Base-by-base conservation (phyloP, 2,888 invertebrate species). In the Netelia melanura region DNA sequence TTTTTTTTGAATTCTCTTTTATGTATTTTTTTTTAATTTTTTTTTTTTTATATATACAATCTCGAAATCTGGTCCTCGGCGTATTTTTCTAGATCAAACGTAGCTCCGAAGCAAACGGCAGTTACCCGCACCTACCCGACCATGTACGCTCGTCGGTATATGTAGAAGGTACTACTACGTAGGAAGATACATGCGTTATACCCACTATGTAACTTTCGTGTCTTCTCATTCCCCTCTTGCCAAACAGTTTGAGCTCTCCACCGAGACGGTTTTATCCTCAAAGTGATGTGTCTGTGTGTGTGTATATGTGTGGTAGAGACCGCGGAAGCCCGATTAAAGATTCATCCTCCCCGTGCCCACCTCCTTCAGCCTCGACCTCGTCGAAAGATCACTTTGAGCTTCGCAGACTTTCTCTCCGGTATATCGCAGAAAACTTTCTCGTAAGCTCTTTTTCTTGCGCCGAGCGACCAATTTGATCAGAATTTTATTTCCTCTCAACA, bases 381-480 rank as follows among this genome's bases (percentile, higher is more conserved):
- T n/a, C 17, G 43, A 58, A 72, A 56, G 25, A n/a, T 48, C 25
- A 58, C 61, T 58, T 72, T n/a, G 44, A 56, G 25, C 70, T 67
- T 43, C 14, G 48, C 67, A 23, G 38, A 67, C 62, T 14, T 75
- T 76, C 23, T 72, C 75, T 76, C 58, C 43, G 75, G 56, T 74
- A 65, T 62, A 62, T 84, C 78, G 75, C 58, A 17, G 44, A 77
- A 30, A 58, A 58, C 17, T 58, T 58, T 58, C 62, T 58, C 14
- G 25, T 30, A 25, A 3, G 14, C 62, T 62, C 3, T n/a, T 30
- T 25, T n/a, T 6, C 14, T 3, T 25, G 11, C 61, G 17, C 8
- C 10, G 1, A 23, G 38, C 11, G 9, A 23, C 38, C 38, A 38
- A 58, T 30, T 44, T 11, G 38, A 21, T 54, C 17, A 38, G 30